Evolutionary conservation across 2,797 vertebrate species (phyloP), one percentile per base, ranked within the genome.

Genomic region (Sebastes kiyomatsui): DNA sequence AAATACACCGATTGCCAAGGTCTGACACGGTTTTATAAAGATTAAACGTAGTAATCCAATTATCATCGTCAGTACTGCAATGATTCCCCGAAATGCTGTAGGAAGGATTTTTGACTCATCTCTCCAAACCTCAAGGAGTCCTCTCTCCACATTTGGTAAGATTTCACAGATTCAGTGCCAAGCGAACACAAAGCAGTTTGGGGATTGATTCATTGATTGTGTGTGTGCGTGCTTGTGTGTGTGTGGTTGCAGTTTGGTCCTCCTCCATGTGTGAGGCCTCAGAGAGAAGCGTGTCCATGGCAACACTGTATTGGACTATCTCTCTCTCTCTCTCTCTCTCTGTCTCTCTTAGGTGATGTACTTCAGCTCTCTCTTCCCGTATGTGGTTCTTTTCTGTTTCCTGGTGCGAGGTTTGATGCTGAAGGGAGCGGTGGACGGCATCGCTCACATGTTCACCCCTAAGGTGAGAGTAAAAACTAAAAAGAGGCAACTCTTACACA

Each of bases 281-380:
- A 59, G 80, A 84, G 80, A 84, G 60, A 70, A 81, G 77, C 14
- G 82, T 94, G 64, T 86, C 92, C 89, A 94, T 94, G 88, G 93
- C 75, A 95, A 93, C 90, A 52, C 56, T 75, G 32, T 81, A 64
- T 76, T 66, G 69, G 65, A 27, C 82, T 70, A 83, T 86, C 58
- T 74, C 35, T 75, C 42, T n/a, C 72, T 75, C 23, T 25, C 14
- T 27, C 14, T n/a, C 56, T 79, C 72, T 27, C 69, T 74, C 77
- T 75, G 65, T 87, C 55, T 78, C 85, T 85, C 42, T 22, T 73
- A 99, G 98, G 98, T 99, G 95, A 99, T 99, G 98, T 99, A 99
- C 92, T 99, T 99, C 96, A 99, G 98, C 94, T 99, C 98, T 4
- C 97, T 99, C 74, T 99, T 99, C 94, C 98, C 98, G 0, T 99